Percentiles rank a stretch among this genome's conserved stretches.
phyloP scores from a whole-genome alignment of 2,797 vertebrate genomes.

The Hafferia zeledoni region DNA sequence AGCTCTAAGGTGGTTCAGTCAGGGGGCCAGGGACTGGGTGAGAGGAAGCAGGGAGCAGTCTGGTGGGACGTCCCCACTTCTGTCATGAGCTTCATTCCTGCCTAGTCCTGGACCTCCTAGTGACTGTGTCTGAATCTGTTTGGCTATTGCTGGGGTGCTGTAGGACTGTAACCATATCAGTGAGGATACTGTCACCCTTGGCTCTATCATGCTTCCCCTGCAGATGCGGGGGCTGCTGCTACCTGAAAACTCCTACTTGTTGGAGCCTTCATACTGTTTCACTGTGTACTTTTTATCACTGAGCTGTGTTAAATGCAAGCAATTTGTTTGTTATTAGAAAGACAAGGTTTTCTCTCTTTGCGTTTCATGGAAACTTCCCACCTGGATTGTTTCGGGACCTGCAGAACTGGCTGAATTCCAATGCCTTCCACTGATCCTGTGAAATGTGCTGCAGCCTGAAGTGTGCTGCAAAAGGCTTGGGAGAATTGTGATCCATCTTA shows the following conservation, averaged over 20 bases:
- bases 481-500: background rate
- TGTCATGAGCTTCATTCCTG: background rate
- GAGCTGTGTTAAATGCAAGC: background rate
- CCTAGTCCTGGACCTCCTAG: background rate
- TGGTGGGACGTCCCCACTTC: fast-evolving
- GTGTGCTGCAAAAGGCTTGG: background rate
- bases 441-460: background rate
- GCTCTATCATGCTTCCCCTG: background rate
- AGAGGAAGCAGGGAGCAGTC: background rate
- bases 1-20: background rate
- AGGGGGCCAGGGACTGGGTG: fast-evolving
- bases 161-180: background rate
- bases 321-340: background rate
- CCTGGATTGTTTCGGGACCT: background rate
- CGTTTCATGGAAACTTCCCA: background rate
- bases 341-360: background rate
- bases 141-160: background rate
- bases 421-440: background rate
- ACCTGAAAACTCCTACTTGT: background rate
- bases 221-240: background rate
- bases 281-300: background rate
- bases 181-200: background rate
- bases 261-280: background rate
- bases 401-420: background rate
- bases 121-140: background rate